These are phyloP conservation scores for Lasioglossum marginatum DNA, from an alignment of 2,888 invertebrate species.

Conservation along the genomic window DNA sequence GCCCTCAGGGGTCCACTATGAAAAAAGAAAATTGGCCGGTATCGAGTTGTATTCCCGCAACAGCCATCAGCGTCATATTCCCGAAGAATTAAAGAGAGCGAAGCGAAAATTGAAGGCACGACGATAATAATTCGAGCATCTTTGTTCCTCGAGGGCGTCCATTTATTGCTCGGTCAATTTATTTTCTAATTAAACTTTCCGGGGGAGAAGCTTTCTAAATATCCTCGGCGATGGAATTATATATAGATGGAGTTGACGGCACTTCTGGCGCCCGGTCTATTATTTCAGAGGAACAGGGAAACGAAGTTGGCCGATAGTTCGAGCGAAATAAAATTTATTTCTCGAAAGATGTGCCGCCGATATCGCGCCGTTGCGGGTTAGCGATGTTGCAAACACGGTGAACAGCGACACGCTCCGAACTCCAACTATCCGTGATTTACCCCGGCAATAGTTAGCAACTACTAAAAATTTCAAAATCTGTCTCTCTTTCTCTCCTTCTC, in stretches of 20 bases:
- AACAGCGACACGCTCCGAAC: conserved; percentile 51
- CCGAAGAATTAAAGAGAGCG: background rate
- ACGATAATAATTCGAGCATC: conserved; percentile 10
- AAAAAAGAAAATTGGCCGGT: background rate
- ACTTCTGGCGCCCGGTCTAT: conserved; percentile 1
- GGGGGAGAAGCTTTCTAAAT: background rate
- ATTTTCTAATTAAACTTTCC: conserved; percentile 27
- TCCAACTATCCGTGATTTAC: conserved; percentile 33
- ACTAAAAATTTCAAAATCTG: conserved; percentile 44
- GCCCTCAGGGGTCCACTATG: no score
- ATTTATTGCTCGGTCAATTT: conserved; percentile 39
- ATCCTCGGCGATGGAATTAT: conserved; percentile 8
- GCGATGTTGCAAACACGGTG: conserved; percentile 55
- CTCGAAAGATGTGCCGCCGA: conserved; percentile 18
- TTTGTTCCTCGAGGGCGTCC: conserved; percentile 36
- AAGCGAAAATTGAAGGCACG: background rate
- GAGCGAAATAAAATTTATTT: conserved; percentile 34
- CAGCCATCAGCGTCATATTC: conserved; percentile 7
- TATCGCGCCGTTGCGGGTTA: background rate
- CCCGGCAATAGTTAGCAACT: conserved; percentile 39
- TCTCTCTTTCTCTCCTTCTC: background rate
- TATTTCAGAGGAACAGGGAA: conserved; percentile 26
- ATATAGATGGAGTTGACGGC: conserved; percentile 17
- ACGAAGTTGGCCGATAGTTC: conserved; percentile 52
- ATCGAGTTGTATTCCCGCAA: background rate